phyloP scores from a whole-genome alignment of 2,797 vertebrate genomes.

The Triplophysa bombifrons region DNA sequence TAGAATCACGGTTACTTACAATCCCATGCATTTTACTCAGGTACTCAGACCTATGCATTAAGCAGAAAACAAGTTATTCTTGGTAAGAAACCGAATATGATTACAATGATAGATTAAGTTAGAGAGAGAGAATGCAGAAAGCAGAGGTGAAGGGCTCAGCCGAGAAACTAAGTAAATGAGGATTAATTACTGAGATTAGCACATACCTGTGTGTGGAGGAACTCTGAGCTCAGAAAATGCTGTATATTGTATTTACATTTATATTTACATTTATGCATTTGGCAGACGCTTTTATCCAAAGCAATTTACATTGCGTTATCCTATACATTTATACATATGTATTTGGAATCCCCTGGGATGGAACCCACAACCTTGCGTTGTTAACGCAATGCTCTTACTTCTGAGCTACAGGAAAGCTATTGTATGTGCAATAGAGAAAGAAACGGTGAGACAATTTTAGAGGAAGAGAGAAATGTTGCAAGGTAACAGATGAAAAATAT shows the following conservation, averaged over 20 bases:
- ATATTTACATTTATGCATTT: too few species aligned
- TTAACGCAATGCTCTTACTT: too few species aligned
- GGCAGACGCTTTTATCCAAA: too few species aligned
- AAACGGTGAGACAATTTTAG: background rate
- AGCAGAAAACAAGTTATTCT: constrained; percentile 37
- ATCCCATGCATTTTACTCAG: background rate
- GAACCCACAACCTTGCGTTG: too few species aligned
- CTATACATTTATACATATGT: too few species aligned
- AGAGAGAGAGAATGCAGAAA: constrained; percentile 23
- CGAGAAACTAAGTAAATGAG: constrained; percentile 46
- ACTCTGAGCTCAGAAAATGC: constrained; percentile 42
- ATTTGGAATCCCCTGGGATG: too few species aligned
- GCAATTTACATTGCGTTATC: too few species aligned
- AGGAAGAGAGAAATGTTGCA: background rate
- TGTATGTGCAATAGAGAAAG: background rate
- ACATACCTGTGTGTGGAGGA: constrained; percentile 35
- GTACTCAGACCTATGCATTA: constrained; percentile 14
- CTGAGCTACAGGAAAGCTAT: background rate
- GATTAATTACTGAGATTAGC: constrained; percentile 57
- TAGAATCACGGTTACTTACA: background rate
- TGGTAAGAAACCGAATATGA: constrained; percentile 31
- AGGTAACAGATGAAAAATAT: constrained; percentile 36
- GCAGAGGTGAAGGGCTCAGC: constrained; percentile 31
- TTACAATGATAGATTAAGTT: constrained; percentile 42
- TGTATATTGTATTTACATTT: constrained; percentile 1